Percentiles rank a stretch among this genome's conserved stretches.
Evolutionary conservation across 2,888 invertebrate genomes (phyloP).

Genomic region (Dicycla oo): DNA sequence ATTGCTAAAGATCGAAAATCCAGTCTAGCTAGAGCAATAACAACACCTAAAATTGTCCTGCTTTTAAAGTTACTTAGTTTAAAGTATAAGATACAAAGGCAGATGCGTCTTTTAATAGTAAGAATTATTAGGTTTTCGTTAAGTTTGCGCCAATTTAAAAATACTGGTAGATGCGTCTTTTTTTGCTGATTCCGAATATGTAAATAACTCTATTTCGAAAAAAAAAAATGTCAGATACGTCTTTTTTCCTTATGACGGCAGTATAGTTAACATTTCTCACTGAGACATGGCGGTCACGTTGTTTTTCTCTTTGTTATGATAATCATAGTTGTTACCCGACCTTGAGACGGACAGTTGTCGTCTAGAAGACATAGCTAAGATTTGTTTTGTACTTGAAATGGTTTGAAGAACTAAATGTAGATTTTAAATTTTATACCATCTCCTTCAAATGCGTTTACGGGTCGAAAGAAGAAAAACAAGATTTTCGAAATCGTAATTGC

Average conservation of each 20-base stretch:
- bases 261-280: constrained; percentile 31
- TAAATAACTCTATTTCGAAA: too few species aligned
- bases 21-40: neutral
- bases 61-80: too few species aligned
- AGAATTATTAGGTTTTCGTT: too few species aligned
- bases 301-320: constrained; percentile 62
- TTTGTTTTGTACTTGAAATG: constrained; percentile 26
- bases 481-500: neutral
- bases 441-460: neutral
- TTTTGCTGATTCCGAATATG: too few species aligned
- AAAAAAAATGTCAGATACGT: too few species aligned
- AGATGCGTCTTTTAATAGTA: too few species aligned
- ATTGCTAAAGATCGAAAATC: neutral
- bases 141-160: too few species aligned
- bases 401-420: constrained; percentile 10
- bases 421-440: constrained; percentile 13
- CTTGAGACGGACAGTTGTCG: constrained; percentile 52
- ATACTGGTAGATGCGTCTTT: too few species aligned
- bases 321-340: constrained; percentile 52
- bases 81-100: too few species aligned
- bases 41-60: too few species aligned
- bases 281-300: constrained; percentile 40
- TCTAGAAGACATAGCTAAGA: constrained; percentile 37
- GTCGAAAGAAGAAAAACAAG: constrained; percentile 14
- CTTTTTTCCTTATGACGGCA: too few species aligned